Percentiles rank a stretch among this genome's conserved stretches.
phyloP scores from a whole-genome alignment of 2,113 vertebrate species.

The Chlorodrepanis virens region DNA sequence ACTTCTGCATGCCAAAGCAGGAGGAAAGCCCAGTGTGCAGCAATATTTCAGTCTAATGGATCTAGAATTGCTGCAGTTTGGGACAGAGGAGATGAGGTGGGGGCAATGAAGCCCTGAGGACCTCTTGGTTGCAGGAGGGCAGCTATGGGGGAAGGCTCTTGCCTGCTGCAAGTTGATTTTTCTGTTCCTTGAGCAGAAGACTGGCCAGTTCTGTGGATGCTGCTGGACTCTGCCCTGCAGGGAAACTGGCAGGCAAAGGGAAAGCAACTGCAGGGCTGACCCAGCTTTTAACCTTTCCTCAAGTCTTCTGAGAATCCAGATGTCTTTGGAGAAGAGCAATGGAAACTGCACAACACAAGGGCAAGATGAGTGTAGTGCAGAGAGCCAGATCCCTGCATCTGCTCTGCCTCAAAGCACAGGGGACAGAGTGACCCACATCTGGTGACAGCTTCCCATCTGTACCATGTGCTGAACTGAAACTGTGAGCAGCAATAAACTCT shows the following conservation, averaged over 20 bases:
- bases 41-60: not conserved
- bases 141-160: not conserved
- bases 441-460: not conserved
- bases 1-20: not conserved
- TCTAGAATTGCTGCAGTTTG: not conserved
- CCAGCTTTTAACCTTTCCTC: constrained; percentile 9
- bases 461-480: not conserved
- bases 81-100: not conserved
- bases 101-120: not conserved
- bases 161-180: not conserved
- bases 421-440: not conserved
- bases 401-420: not conserved
- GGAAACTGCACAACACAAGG: not conserved
- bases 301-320: constrained; percentile 4
- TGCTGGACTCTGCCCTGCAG: not conserved
- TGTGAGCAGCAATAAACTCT: not conserved
- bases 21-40: not conserved
- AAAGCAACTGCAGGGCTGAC: not conserved
- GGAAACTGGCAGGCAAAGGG: constrained; percentile 7
- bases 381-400: not conserved
- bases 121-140: not conserved
- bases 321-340: not conserved
- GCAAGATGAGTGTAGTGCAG: not conserved
- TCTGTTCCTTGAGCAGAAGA: not conserved
- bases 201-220: not conserved